Evolutionary conservation across 2,113 vertebrate species (phyloP).

Genomic region (Ornithorhynchus anatinus): DNA sequence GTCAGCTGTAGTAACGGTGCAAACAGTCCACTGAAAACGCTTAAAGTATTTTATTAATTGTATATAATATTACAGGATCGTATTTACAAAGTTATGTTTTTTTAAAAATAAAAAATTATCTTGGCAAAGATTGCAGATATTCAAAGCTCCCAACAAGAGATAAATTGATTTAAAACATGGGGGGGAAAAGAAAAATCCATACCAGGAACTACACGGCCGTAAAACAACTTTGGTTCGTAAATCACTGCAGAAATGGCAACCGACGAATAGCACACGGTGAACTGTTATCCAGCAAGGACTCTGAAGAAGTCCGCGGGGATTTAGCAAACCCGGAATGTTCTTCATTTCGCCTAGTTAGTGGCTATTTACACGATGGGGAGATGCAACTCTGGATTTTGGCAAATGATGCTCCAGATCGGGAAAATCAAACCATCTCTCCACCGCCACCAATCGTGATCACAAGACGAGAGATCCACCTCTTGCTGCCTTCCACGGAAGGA

Average conservation of each 20-base stretch:
- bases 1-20: conserved; percentile 4
- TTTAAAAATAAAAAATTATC: conserved; percentile 75
- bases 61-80: conserved; percentile 71
- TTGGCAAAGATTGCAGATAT: conserved; percentile 71
- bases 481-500: conserved; percentile 27
- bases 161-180: conserved; percentile 63
- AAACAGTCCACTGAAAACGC: conserved; percentile 61
- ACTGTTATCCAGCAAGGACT: conserved; percentile 37
- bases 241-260: conserved; percentile 62
- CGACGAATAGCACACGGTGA: conserved; percentile 46
- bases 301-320: conserved; percentile 35
- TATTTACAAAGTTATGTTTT: conserved; percentile 77
- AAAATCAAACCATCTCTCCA: conserved; percentile 30
- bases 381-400: conserved; percentile 48
- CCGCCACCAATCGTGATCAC: conserved; percentile 8
- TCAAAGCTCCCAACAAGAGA: conserved; percentile 69
- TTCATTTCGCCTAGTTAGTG: conserved; percentile 28
- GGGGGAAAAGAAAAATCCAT: conserved; percentile 39
- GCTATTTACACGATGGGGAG: conserved; percentile 37
- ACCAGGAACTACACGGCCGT: conserved; percentile 55
- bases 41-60: conserved; percentile 77
- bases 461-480: conserved; percentile 11
- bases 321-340: conserved; percentile 40
- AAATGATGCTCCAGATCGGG: conserved; percentile 47
- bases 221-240: conserved; percentile 77